phyloP scores from a whole-genome alignment of 1,140 invertebrate species.

The Pseudomyrmex concolor region DNA sequence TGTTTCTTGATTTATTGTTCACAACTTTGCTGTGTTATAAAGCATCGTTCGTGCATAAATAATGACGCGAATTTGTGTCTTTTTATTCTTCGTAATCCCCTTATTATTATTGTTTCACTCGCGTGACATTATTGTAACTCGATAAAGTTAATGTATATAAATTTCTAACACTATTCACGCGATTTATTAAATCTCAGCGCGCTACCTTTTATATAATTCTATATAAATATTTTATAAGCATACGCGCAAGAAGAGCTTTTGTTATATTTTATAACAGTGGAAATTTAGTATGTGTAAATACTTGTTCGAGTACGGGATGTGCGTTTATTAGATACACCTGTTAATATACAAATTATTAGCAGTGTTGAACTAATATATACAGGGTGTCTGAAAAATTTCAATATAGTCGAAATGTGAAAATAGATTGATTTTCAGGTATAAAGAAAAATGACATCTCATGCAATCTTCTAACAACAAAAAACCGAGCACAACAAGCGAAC shows the following conservation, averaged over 20 bases:
- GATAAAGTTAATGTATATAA: conserved; percentile 7
- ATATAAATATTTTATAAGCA: conserved; percentile 58
- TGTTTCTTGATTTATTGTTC: background rate
- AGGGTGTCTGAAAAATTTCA: too few relatives aligned
- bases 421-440: too few relatives aligned
- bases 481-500: too few relatives aligned
- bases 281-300: conserved; percentile 26
- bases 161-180: background rate
- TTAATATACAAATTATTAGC: conserved; percentile 55
- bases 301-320: background rate
- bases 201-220: background rate
- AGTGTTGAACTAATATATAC: conserved; percentile 61
- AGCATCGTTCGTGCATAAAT: background rate
- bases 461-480: too few relatives aligned
- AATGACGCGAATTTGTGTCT: background rate
- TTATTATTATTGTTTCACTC: background rate
- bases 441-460: too few relatives aligned
- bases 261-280: conserved; percentile 18
- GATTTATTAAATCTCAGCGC: background rate
- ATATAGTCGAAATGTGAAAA: background rate
- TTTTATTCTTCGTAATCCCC: background rate
- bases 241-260: conserved; percentile 23
- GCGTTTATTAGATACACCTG: conserved; percentile 16
- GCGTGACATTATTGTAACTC: background rate
- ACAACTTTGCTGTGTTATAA: background rate